Base-by-base conservation (phyloP, 1,140 invertebrate species). In the Sinella curviseta region DNA sequence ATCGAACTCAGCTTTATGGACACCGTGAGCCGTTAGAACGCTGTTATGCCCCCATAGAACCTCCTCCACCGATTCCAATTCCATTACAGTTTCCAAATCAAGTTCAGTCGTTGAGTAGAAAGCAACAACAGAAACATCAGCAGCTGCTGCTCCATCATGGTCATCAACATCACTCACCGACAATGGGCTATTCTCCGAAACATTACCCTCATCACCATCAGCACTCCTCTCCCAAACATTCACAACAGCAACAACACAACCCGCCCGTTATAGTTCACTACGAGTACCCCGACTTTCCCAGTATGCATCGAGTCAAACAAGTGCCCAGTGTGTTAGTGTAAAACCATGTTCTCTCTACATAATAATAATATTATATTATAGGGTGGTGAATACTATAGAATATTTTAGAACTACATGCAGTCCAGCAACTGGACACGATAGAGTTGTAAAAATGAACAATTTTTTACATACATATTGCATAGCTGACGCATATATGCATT, bases 311-410 rank as follows among this genome's bases (percentile, higher is more conserved):
- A 26, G 75, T 81, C 3, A 82, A 82, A 55, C 81, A 79, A 79
- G 78, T 82, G 8, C 81, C 81, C 33, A 82, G 81, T 78, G 81
- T 82, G 33, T 57, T 82, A 54, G 81, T 82, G 34, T 82, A 82
- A 30, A 65, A 14, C 57, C 8, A 48, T 20, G 20, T 48, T 48
- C 20, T 48, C 57, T 76, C n/a, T 54, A 54, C 14, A 16, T n/a
- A 65, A 20, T 67, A 67, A 67, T 67, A 67, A 67, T 20, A 12
- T 12, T 67, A 67, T 12, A n/a, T 67, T 67, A 12, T 67, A 67
- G 17, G 33, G 20, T 48, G 39, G 39, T 48, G 57, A 26, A 60
- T 77, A 65, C 35, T 65, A 77, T 31, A 74, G 31, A 20, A 4
- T 74, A 20, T 34, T 33, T 74, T 8, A 74, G 30, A 16, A 33